Evolutionary conservation across 2,113 vertebrate genomes (phyloP).

Genomic region (Corythornis vintsioides): DNA sequence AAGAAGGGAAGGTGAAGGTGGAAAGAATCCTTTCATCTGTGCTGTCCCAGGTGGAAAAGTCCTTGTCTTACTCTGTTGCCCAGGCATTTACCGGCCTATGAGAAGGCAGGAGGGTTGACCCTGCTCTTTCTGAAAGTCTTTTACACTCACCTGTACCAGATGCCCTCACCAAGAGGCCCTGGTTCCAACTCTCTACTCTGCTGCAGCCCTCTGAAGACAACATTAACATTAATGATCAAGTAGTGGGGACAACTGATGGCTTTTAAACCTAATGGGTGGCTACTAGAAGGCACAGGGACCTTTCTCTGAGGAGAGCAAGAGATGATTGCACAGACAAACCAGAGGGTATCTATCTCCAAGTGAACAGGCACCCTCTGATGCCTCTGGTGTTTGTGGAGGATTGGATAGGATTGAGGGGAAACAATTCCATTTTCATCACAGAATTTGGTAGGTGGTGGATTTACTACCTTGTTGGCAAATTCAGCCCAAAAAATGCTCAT

Average conservation of each 20-base stretch:
- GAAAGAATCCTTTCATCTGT: neutral
- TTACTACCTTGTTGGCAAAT: neutral
- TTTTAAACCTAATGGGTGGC: neutral
- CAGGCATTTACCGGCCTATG: neutral
- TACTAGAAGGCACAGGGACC: neutral
- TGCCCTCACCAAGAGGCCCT: neutral
- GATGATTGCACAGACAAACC: rapidly evolving
- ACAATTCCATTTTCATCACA: neutral
- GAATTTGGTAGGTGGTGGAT: neutral
- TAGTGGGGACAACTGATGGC: neutral
- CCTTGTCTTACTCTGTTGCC: neutral
- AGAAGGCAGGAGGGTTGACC: neutral
- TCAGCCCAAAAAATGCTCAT: neutral
- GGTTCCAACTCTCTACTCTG: neutral
- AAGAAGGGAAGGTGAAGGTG: neutral
- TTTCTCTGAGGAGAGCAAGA: neutral
- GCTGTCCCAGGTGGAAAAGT: neutral
- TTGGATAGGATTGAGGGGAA: neutral
- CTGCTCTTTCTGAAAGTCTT: neutral
- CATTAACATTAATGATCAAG: neutral
- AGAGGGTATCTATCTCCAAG: neutral
- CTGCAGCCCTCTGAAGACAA: neutral
- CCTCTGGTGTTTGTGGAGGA: neutral
- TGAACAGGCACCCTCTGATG: rapidly evolving
- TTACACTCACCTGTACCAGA: neutral